Base-by-base conservation (phyloP, 2,888 invertebrate species). In the Rhingia campestris region DNA sequence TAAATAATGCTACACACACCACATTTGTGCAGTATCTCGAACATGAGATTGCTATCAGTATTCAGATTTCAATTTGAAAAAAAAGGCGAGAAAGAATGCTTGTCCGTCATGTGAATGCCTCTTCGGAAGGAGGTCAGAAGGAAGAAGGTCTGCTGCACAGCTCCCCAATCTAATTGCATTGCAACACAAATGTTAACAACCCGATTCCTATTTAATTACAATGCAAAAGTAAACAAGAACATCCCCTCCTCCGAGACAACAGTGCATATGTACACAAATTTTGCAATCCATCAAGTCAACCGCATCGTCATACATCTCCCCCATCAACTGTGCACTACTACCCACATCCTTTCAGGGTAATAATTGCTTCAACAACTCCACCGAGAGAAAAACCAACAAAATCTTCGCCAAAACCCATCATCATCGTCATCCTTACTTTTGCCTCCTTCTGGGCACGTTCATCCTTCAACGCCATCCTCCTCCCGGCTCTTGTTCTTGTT, bases 1-100 rank as follows among this genome's bases (percentile, higher is more conserved):
- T 89, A 89, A 89, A 89, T 89, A 88, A 89, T 88, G 87, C 87
- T 69, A 59, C 51, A 72, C 84, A 74, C 84, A 74, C 82, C 59
- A 66, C 45, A 61, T 64, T 49, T 33, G 56, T 22, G 22, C 41
- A 45, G 37, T 69, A 51, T 63, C 41, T 63, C 14, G 53, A 32
- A 56, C 58, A 51, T 32, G 37, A 70, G 75, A 76, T 81, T 61
- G 30, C n/a, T 54, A 77, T 73, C 77, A 45, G 77, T 61, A 58
- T 12, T 72, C 64, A 59, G 70, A 76, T 75, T 75, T 75, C 58
- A 77, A 67, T 54, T 70, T 56, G 35, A 22, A 63, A 41, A 58
- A 43, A 32, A 6, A 49, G 4, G 33, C 51, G 12, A 53, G 14
- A 30, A 61, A 51, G 4, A 41, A 10, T 7, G 33, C 56, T 33